Evolutionary conservation across 2,888 invertebrate genomes (phyloP).

Genomic region (Amblyteles armatorius): DNA sequence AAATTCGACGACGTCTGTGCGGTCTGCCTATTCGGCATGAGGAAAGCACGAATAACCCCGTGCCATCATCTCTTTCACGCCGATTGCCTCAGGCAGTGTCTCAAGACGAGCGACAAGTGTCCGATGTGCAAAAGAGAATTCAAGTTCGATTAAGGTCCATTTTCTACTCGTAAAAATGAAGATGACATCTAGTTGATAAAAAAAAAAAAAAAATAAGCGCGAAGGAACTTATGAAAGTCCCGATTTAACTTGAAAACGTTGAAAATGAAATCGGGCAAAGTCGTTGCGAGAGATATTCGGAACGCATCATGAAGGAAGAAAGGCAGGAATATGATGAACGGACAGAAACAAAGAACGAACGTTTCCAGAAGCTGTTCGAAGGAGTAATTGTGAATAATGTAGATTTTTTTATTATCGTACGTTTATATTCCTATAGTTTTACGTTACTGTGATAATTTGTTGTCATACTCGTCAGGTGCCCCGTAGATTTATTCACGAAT

Average conservation of each 20-base stretch:
- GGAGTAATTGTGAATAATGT: neutral
- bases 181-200: too few relatives aligned
- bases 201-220: too few relatives aligned
- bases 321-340: too few relatives aligned
- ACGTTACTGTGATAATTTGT: slow-evolving; percentile 68
- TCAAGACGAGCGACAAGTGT: slow-evolving; percentile 89
- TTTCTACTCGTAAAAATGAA: neutral
- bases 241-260: neutral
- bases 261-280: neutral
- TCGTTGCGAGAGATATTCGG: neutral
- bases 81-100: slow-evolving; percentile 90
- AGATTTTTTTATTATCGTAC: slow-evolving; percentile 35
- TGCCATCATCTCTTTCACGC: slow-evolving; percentile 93
- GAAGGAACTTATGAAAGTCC: too few relatives aligned
- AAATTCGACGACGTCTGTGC: slow-evolving; percentile 92
- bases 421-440: slow-evolving; percentile 70
- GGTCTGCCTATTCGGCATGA: slow-evolving; percentile 90
- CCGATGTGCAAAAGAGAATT: slow-evolving; percentile 91
- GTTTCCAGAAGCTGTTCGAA: neutral
- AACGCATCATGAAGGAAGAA: neutral
- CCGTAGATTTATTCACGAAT: slow-evolving; percentile 34
- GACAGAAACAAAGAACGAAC: neutral
- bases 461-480: slow-evolving; percentile 24
- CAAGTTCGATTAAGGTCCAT: slow-evolving; percentile 85
- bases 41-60: slow-evolving; percentile 90